Conservation (phyloP, 2,888 invertebrate species). For the Cloeon dipterum region DNA sequence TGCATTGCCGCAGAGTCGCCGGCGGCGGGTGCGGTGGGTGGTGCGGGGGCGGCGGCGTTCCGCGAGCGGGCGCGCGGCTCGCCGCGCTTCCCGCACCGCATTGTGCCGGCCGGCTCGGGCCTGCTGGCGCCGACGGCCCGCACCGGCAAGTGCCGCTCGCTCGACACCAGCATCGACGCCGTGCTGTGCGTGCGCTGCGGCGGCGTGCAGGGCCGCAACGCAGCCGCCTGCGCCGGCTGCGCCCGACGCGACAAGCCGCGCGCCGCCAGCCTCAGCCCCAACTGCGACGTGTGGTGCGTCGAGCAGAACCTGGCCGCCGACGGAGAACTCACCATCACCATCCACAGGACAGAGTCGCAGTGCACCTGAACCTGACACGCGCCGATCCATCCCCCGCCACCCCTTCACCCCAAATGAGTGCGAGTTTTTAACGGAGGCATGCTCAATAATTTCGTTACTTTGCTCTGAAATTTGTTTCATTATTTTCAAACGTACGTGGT, state of each 20-base stretch:
- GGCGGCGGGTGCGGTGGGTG: constrained; percentile 4
- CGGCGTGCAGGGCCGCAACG: constrained; percentile 23
- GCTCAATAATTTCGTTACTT: too few relatives aligned
- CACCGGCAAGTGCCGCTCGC: constrained; percentile 10
- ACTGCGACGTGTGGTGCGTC: constrained; percentile 17
- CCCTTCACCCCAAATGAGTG: too few relatives aligned
- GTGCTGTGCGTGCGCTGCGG: constrained; percentile 19
- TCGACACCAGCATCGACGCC: constrained; percentile 11
- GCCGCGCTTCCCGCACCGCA: constrained; percentile 47
- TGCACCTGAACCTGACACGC: neutral
- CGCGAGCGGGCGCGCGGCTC: constrained; percentile 40
- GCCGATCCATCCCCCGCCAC: too few relatives aligned
- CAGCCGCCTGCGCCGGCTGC: constrained; percentile 1
- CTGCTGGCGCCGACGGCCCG: constrained; percentile 2
- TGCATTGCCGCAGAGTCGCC: neutral
- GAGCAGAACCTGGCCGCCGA: constrained; percentile 9
- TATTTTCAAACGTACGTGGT: too few relatives aligned
- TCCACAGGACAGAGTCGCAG: constrained; percentile 1
- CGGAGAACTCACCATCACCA: constrained; percentile 1
- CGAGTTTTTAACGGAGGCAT: too few relatives aligned
- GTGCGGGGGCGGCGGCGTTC: constrained; percentile 7
- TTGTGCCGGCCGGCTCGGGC: constrained; percentile 28
- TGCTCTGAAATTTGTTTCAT: too few relatives aligned
- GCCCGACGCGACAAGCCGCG: constrained; percentile 9
- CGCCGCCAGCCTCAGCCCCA: constrained; percentile 14